Evolutionary conservation across 1,140 invertebrate genomes (phyloP), one percentile per base, ranked within the genome.

Genomic region (Copidosoma floridanum): DNA sequence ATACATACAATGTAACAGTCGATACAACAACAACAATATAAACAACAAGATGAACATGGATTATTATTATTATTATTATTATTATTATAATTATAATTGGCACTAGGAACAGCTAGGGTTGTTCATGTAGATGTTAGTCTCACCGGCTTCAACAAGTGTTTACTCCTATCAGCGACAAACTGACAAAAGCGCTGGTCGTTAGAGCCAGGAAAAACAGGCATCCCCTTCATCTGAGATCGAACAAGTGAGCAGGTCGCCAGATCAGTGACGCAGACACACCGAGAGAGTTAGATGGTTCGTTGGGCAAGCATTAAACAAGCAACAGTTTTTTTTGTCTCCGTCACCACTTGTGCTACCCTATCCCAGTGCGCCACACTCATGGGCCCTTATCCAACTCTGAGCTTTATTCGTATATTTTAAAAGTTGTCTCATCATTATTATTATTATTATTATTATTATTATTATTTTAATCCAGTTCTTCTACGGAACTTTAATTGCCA

Each of bases 91-190:
- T n/a, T n/a, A n/a, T n/a, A n/a, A n/a, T n/a, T 62, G 69, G 66
- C 68, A 71, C 68, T 78, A 77, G 68, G 69, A 74, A 69, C 68
- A 68, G 68, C 69, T 77, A 78, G 73, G 75, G 70, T 74, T 70
- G 65, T 41, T n/a, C 52, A 57, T 73, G 73, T 79, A 78, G 71
- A 74, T 78, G 76, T 78, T 79, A 80, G 71, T 87, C 90, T 92
- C 90, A 96, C 93, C 93, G 92, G 91, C 85, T 89, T 89, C 81
- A 97, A 87, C 78, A 95, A 89, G 83, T 94, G 91, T 79, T 91
- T 89, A 83, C 93, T 96, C 82, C 93, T 88, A 82, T 95, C 93
- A 82, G 93, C 85, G 79, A 97, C 91, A 84, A 93, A 91, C 75
- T 92, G 91, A 86, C 92, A 94, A 86, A 95, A 95, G 80, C 89